Evolutionary conservation across 2,888 invertebrate genomes (phyloP).

Genomic region (Oligia strigilis): DNA sequence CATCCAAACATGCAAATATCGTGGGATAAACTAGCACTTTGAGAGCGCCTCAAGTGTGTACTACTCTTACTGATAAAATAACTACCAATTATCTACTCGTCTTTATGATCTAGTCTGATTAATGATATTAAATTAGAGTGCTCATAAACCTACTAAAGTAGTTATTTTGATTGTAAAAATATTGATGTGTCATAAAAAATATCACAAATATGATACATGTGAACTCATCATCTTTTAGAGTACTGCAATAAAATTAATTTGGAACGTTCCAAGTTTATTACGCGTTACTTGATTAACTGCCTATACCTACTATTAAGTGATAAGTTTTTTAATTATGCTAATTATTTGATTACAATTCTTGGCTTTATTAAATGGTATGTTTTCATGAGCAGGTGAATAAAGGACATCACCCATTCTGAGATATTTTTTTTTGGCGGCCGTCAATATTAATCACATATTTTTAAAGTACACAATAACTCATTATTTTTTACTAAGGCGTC

Average conservation of each 20-base stretch:
- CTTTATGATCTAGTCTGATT: constrained; percentile 69
- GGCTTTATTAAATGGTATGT: constrained; percentile 23
- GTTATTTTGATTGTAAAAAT: constrained; percentile 71
- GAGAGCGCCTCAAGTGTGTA: constrained; percentile 27
- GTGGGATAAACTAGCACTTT: not conserved
- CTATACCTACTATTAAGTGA: constrained; percentile 31
- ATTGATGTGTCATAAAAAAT: constrained; percentile 69
- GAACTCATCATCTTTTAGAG: constrained; percentile 67
- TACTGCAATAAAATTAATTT: constrained; percentile 60
- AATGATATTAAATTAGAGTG: constrained; percentile 69
- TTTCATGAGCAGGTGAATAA: constrained; percentile 20
- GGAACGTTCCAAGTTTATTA: constrained; percentile 50
- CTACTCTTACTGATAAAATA: constrained; percentile 64
- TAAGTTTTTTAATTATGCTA: constrained; percentile 49
- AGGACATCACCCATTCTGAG: too few species aligned
- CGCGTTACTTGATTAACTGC: constrained; percentile 48
- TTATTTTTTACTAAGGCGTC: too few species aligned
- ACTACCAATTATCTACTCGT: constrained; percentile 64
- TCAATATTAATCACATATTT: too few species aligned
- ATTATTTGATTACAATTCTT: constrained; percentile 44
- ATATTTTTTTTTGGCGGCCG: too few species aligned
- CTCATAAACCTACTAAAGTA: constrained; percentile 70
- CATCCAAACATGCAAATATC: not conserved
- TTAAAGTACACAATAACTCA: too few species aligned
- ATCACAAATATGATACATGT: constrained; percentile 67